A percentile compares a stretch with the other conserved stretches of the same genome.
Conservation (phyloP, 2,888 invertebrate species). For the Rhabditophanes sp. region DNA sequence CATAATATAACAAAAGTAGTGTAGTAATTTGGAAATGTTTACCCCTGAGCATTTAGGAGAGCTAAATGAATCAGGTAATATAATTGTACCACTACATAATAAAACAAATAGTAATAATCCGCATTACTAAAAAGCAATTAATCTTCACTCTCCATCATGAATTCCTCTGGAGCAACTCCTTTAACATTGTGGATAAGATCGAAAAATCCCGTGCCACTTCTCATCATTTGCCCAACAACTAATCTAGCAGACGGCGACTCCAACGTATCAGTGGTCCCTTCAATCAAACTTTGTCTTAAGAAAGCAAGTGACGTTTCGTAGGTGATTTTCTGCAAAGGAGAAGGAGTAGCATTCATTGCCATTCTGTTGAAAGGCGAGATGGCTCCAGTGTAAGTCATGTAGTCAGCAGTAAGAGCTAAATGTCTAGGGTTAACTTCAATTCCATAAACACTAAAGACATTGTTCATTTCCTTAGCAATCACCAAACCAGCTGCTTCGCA, state of each 20-base stretch:
- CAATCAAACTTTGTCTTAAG: slow-evolving; percentile 47
- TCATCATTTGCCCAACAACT: slow-evolving; percentile 29
- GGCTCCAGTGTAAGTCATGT: slow-evolving; percentile 84
- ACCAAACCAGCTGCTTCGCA: slow-evolving; percentile 84
- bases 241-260: slow-evolving; percentile 37
- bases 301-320: slow-evolving; percentile 83
- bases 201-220: slow-evolving; percentile 40
- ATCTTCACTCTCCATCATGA: too few relatives aligned
- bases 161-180: too few relatives aligned
- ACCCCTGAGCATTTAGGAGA: too few relatives aligned
- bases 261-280: slow-evolving; percentile 34
- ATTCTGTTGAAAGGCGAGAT: slow-evolving; percentile 71
- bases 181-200: too few relatives aligned
- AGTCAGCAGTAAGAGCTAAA: slow-evolving; percentile 78
- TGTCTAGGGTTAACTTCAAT: slow-evolving; percentile 86
- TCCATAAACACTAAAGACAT: slow-evolving; percentile 90
- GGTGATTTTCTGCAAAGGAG: slow-evolving; percentile 90
- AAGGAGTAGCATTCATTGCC: slow-evolving; percentile 70
- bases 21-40: too few relatives aligned
- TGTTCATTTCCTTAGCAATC: slow-evolving; percentile 78
- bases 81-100: too few relatives aligned
- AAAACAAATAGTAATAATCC: too few relatives aligned
- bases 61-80: too few relatives aligned
- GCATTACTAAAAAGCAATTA: too few relatives aligned
- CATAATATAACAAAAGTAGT: too few relatives aligned